A percentile compares a stretch with the other conserved stretches of the same genome.
Conservation (phyloP, 2,113 vertebrate species). For the Strix aluco region DNA sequence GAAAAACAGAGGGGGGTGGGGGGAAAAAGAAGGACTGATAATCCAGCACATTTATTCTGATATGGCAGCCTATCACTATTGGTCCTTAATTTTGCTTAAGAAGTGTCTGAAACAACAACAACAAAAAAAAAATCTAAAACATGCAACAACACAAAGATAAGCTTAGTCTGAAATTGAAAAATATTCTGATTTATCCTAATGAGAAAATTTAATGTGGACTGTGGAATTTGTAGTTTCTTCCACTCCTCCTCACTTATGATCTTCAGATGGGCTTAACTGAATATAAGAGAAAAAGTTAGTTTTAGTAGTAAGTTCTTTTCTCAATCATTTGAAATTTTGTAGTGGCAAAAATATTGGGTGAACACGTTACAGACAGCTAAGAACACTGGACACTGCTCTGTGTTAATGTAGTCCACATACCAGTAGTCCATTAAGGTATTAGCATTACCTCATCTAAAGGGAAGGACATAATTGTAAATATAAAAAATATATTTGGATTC, state of each 20-base stretch:
- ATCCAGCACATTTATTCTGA: not conserved
- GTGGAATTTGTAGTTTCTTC: not conserved
- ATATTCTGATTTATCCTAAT: not conserved
- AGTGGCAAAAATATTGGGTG: not conserved
- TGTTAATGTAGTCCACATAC: not conserved
- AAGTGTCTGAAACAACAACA: not conserved
- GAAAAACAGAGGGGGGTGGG: not conserved
- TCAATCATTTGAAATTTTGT: not conserved
- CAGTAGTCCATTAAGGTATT: not conserved
- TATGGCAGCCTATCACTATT: not conserved
- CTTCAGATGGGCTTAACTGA: not conserved
- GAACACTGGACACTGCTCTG: not conserved
- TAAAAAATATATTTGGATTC: not conserved
- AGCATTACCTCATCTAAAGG: not conserved
- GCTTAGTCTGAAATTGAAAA: not conserved
- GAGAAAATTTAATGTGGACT: not conserved
- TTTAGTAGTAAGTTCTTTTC: not conserved
- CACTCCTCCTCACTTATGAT: not conserved
- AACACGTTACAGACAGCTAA: not conserved
- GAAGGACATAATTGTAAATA: not conserved
- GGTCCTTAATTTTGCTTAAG: not conserved
- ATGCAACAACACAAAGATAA: not conserved
- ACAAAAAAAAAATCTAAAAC: not conserved
- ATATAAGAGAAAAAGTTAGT: not conserved
- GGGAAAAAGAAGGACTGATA: not conserved